Conservation (phyloP, 2,113 vertebrate species). For the Gadus macrocephalus region DNA sequence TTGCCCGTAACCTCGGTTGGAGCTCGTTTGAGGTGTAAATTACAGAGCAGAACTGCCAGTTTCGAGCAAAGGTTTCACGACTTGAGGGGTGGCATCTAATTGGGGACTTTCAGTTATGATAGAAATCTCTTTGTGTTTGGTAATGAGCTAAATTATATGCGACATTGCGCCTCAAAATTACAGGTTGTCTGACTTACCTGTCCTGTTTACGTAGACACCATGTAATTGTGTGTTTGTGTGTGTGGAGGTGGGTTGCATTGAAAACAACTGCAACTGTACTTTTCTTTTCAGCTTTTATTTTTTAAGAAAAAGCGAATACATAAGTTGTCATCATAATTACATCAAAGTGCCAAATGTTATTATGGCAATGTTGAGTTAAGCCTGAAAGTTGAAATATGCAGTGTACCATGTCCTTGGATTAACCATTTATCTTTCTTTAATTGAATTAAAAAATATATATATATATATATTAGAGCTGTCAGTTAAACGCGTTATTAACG, state of each 20-base stretch:
- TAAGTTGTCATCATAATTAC: no score
- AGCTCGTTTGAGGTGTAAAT: constrained; percentile 51
- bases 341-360: no score
- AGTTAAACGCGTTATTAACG: no score
- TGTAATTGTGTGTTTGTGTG: constrained; percentile 57
- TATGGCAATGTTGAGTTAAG: no score
- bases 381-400: no score
- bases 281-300: no score
- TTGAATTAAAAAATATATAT: not conserved
- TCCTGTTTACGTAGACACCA: constrained; percentile 52
- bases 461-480: no score
- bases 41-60: constrained; percentile 31
- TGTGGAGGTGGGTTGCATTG: no score
- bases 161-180: constrained; percentile 67
- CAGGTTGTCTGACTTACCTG: constrained; percentile 66
- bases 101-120: constrained; percentile 39
- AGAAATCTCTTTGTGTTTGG: constrained; percentile 51
- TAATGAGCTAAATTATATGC: constrained; percentile 74
- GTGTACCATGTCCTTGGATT: not conserved
- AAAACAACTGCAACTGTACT: no score
- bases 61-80: not conserved
- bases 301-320: no score
- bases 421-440: not conserved
- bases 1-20: constrained; percentile 38
- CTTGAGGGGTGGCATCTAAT: constrained; percentile 25